These are phyloP conservation scores for Panonychus citri DNA, from an alignment of 1,140 invertebrate genomes.

Conservation along the genomic window DNA sequence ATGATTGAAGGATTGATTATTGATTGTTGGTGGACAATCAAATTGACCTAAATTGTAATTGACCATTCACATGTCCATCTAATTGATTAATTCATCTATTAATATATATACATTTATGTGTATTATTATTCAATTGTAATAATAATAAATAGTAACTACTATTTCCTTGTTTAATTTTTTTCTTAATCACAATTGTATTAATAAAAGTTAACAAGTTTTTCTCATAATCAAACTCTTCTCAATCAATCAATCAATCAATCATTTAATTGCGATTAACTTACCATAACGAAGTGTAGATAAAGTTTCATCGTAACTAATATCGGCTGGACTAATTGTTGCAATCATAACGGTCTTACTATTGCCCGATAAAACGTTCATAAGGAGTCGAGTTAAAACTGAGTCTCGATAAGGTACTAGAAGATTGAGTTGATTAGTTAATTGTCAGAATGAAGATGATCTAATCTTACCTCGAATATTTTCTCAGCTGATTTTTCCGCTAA, in stretches of 20 bases:
- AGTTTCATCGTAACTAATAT: slow-evolving; percentile 40
- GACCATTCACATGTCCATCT: too few relatives aligned
- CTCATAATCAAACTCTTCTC: background rate
- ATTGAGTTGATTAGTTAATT: background rate
- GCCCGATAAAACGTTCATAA: slow-evolving; percentile 38
- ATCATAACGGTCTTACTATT: slow-evolving; percentile 43
- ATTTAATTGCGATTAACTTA: too few relatives aligned
- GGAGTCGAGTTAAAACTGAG: slow-evolving; percentile 35
- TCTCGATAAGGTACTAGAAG: slow-evolving; percentile 34
- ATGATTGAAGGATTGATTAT: too few relatives aligned
- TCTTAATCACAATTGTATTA: background rate
- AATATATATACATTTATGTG: too few relatives aligned
- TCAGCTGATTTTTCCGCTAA: slow-evolving; percentile 21
- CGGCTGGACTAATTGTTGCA: slow-evolving; percentile 36
- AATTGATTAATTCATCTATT: too few relatives aligned
- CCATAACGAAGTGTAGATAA: slow-evolving; percentile 35
- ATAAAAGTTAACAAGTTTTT: too few relatives aligned
- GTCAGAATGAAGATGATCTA: too few relatives aligned
- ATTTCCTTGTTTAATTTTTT: background rate
- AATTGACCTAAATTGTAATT: too few relatives aligned
- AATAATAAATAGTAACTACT: slow-evolving; percentile 15
- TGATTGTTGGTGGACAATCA: too few relatives aligned
- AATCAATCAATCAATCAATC: too few relatives aligned
- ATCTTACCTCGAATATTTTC: slow-evolving; percentile 19
- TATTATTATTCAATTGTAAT: too few relatives aligned